Conservation (phyloP, 2,888 invertebrate genomes). For the Mactromeris polynyma region DNA sequence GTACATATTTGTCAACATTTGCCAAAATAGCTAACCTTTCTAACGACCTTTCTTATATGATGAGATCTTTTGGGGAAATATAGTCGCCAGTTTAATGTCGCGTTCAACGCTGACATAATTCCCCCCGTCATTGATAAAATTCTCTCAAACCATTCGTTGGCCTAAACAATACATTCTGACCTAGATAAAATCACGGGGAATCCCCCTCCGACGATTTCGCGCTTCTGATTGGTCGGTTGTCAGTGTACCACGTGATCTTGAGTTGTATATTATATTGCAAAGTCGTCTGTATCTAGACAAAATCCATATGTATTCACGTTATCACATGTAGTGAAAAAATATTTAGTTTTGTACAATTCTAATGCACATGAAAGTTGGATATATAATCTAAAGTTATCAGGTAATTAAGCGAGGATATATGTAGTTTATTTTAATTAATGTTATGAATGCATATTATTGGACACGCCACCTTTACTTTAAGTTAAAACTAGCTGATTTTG, state of each 20-base stretch:
- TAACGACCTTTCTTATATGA: neutral
- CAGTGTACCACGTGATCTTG: conserved; percentile 49
- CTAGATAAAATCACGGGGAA: conserved; percentile 48
- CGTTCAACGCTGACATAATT: neutral
- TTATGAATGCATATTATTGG: neutral
- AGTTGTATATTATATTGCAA: conserved; percentile 26
- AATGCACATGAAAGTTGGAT: neutral
- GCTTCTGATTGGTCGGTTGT: conserved; percentile 42
- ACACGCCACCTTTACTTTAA: neutral
- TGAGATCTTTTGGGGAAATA: neutral
- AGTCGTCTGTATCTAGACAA: neutral
- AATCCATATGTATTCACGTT: neutral
- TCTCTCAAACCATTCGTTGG: neutral
- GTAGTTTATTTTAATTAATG: neutral
- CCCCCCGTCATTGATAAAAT: conserved; percentile 36
- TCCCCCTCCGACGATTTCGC: conserved; percentile 48
- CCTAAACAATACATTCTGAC: conserved; percentile 25
- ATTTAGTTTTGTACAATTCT: neutral
- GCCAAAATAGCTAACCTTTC: neutral
- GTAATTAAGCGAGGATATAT: neutral
- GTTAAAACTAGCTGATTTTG: neutral
- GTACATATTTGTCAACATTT: neutral
- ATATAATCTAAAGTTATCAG: neutral
- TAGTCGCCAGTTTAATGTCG: neutral
- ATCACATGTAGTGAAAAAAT: neutral